phyloP scores from a whole-genome alignment of 2,113 vertebrate species.

The Lucifuga dentata region DNA sequence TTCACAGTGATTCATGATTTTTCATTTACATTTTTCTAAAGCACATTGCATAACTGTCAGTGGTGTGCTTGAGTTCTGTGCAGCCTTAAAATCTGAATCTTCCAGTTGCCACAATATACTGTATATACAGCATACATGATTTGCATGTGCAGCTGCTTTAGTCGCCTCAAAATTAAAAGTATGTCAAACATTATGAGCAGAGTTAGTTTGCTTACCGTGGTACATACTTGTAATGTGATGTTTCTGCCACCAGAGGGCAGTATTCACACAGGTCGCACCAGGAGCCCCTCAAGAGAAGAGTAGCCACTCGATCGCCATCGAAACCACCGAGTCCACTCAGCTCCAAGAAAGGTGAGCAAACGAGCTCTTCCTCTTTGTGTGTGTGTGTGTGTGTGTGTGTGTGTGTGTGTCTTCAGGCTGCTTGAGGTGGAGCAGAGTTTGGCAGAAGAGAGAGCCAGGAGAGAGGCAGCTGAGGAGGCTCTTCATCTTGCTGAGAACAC shows the following conservation, averaged over 20 bases:
- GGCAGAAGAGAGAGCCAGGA: slow-evolving; percentile 83
- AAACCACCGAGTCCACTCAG: slow-evolving; percentile 78
- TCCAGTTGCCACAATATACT: too few species aligned
- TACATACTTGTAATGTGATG: neutral
- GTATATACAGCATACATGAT: too few species aligned
- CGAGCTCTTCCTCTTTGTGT: neutral
- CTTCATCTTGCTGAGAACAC: slow-evolving; percentile 81
- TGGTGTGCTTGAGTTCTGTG: too few species aligned
- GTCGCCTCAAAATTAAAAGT: too few species aligned
- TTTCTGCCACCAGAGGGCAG: slow-evolving; percentile 75
- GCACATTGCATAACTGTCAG: too few species aligned
- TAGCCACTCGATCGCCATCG: slow-evolving; percentile 71
- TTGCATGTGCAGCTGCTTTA: too few species aligned
- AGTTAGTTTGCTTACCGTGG: too few species aligned
- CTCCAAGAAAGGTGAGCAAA: slow-evolving; percentile 85
- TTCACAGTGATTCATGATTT: too few species aligned
- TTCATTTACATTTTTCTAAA: too few species aligned
- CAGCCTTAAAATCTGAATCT: too few species aligned
- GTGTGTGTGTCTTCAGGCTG: slow-evolving; percentile 77
- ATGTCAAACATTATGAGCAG: too few species aligned
- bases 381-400: neutral
- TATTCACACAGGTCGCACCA: slow-evolving; percentile 84
- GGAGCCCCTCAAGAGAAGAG: slow-evolving; percentile 89
- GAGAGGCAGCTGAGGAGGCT: slow-evolving; percentile 87
- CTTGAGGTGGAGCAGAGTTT: slow-evolving; percentile 85